A percentile compares a stretch with the other conserved stretches of the same genome.
phyloP scores from a whole-genome alignment of 2,113 vertebrate genomes.

The Gallinago media region DNA sequence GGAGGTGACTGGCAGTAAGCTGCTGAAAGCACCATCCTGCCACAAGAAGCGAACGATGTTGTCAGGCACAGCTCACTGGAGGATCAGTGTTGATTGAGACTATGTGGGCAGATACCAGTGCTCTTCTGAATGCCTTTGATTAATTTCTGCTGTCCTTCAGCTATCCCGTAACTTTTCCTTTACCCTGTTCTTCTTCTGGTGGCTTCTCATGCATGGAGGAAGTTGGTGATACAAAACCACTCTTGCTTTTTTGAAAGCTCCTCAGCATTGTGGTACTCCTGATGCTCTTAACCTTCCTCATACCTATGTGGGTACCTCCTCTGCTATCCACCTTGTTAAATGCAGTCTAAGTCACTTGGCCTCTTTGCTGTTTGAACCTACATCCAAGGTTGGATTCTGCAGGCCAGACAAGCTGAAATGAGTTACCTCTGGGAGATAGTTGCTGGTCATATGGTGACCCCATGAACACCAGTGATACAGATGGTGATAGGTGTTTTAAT shows the following conservation, averaged over 20 bases:
- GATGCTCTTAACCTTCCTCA: neutral
- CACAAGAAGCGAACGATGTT: neutral
- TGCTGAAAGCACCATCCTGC: neutral
- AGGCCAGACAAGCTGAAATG: neutral
- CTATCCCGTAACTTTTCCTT: neutral
- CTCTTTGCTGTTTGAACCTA: neutral
- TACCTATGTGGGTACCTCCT: neutral
- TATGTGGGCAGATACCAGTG: neutral
- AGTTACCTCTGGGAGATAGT: neutral
- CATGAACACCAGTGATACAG: neutral
- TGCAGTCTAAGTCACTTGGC: neutral
- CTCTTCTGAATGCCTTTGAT: neutral
- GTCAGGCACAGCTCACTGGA: neutral
- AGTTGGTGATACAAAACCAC: neutral
- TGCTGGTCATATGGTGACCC: neutral
- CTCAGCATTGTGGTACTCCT: neutral
- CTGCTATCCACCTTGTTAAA: neutral
- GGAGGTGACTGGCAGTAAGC: neutral
- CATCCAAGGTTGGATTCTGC: neutral
- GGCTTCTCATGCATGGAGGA: fast-evolving
- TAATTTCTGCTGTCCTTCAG: neutral
- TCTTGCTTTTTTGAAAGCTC: neutral
- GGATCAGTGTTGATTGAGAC: neutral
- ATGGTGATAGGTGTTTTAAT: neutral
- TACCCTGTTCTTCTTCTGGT: neutral